Evolutionary conservation across 2,113 vertebrate genomes (phyloP).

Genomic region (Xiphorhynchus elegans): DNA sequence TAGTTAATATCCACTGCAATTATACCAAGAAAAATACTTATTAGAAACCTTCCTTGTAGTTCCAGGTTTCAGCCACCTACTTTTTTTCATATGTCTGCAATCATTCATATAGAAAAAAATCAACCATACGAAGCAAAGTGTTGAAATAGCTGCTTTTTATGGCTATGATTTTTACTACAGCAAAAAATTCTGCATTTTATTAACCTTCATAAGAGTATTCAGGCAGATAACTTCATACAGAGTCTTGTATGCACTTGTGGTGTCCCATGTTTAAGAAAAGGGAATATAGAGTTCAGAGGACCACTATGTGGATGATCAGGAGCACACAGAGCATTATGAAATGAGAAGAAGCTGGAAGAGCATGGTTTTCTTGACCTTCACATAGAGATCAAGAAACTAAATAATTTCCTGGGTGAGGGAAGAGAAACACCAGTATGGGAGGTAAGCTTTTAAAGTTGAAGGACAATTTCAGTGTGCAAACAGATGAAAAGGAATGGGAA

Average conservation of each 20-base stretch:
- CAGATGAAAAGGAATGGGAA: background rate
- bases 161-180: background rate
- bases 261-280: background rate
- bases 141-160: background rate
- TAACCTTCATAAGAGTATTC: background rate
- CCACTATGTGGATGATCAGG: background rate
- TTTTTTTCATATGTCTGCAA: background rate
- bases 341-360: background rate
- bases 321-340: background rate
- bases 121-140: background rate
- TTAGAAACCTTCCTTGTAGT: background rate
- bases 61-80: background rate
- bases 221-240: background rate
- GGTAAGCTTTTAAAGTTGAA: background rate
- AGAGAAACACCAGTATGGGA: background rate
- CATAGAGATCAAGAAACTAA: background rate
- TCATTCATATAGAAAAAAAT: background rate
- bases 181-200: background rate
- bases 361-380: background rate
- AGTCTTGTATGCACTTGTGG: background rate
- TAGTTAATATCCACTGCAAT: background rate
- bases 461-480: background rate
- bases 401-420: background rate
- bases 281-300: background rate
- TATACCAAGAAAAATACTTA: background rate